A percentile compares a stretch with the other conserved stretches of the same genome.
These are phyloP conservation scores for Helarctos malayanus DNA, from an alignment of 2,797 vertebrate species.

Conservation along the genomic window DNA sequence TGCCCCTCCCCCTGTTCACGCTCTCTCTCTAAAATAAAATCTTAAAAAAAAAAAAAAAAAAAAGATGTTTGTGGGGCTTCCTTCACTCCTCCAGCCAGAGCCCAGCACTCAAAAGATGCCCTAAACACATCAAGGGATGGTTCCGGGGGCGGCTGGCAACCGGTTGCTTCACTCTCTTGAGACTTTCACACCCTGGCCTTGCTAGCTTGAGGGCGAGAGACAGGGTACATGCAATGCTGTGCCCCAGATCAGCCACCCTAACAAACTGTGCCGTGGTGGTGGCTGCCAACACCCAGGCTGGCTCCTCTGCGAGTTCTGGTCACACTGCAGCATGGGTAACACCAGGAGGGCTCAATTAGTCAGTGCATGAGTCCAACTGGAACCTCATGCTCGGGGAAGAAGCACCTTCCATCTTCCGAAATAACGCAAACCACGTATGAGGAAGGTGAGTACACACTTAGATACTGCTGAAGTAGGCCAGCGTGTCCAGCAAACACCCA, in stretches of 20 bases:
- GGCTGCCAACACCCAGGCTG: neutral
- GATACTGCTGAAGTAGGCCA: neutral
- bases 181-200: neutral
- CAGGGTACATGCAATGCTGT: neutral
- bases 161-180: neutral
- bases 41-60: too few species aligned
- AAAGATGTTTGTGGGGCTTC: neutral
- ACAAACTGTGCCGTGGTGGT: neutral
- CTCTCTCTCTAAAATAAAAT: too few species aligned
- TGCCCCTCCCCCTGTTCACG: neutral
- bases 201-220: neutral
- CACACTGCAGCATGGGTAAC: neutral
- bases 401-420: neutral
- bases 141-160: neutral
- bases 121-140: neutral
- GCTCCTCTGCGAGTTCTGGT: neutral
- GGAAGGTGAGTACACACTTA: neutral
- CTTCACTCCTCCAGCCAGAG: neutral
- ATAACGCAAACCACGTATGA: neutral
- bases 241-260: neutral
- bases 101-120: neutral
- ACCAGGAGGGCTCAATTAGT: conserved; percentile 37
- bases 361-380: neutral
- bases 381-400: neutral
- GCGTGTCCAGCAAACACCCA: neutral